These are phyloP conservation scores for Bombus superbus DNA, from an alignment of 1,140 invertebrate species.

Conservation along the genomic window DNA sequence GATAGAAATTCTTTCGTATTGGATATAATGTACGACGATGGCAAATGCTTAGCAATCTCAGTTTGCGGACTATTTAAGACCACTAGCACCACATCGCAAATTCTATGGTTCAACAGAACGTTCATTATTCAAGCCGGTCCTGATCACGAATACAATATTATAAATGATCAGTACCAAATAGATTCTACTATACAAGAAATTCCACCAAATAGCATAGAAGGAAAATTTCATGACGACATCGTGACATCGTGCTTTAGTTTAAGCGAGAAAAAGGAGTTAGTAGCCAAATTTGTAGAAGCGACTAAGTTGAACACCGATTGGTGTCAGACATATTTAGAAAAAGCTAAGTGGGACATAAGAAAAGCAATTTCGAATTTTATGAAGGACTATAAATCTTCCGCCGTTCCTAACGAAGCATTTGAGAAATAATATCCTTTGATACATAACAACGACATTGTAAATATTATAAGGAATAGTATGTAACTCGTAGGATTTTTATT, in stretches of 20 bases:
- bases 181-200: constrained; percentile 47
- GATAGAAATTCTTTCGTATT: constrained; percentile 69
- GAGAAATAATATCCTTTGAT: not conserved
- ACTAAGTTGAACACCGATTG: constrained; percentile 72
- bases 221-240: constrained; percentile 12
- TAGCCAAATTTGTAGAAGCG: constrained; percentile 62
- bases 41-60: constrained; percentile 57
- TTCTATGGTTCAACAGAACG: constrained; percentile 75
- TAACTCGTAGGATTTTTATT: not conserved
- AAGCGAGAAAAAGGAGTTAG: constrained; percentile 69
- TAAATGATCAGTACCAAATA: constrained; percentile 77
- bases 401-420: constrained; percentile 68
- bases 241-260: constrained; percentile 63
- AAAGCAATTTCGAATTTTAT: constrained; percentile 73
- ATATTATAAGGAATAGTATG: not conserved
- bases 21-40: constrained; percentile 69
- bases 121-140: constrained; percentile 70
- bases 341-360: constrained; percentile 71
- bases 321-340: constrained; percentile 70
- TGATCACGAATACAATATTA: constrained; percentile 77
- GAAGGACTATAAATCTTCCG: constrained; percentile 66
- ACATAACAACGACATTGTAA: not conserved
- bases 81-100: constrained; percentile 43
- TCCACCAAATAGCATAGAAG: constrained; percentile 46
- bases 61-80: constrained; percentile 74